Evolutionary conservation across 1,140 invertebrate genomes (phyloP).

Genomic region (Episyrphus balteatus): DNA sequence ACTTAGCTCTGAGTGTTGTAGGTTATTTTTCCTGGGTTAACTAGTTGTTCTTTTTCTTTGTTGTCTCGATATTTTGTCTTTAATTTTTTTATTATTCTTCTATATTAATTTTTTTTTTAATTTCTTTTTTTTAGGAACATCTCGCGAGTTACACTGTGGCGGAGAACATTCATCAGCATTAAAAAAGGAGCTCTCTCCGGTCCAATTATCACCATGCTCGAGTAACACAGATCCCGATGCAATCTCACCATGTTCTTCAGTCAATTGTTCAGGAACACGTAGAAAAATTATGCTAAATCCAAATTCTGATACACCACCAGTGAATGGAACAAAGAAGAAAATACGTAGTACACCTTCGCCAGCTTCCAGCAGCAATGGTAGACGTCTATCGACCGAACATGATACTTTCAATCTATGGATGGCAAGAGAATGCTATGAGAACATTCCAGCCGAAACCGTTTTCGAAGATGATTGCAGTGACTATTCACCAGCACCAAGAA

Average conservation of each 20-base stretch:
- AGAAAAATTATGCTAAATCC: neutral
- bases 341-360: neutral
- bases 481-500: conserved; percentile 7
- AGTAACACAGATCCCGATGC: neutral
- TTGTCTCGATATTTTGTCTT: too few species aligned
- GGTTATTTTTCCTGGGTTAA: too few species aligned
- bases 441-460: conserved; percentile 30
- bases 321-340: neutral
- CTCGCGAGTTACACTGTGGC: too few species aligned
- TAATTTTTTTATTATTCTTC: too few species aligned
- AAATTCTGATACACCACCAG: too few species aligned
- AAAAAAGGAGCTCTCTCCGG: too few species aligned
- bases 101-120: too few species aligned
- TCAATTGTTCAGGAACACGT: neutral
- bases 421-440: conserved; percentile 32
- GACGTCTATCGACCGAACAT: neutral
- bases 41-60: too few species aligned
- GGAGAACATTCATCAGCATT: too few species aligned
- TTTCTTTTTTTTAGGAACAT: too few species aligned
- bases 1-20: too few species aligned
- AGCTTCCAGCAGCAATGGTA: neutral
- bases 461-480: conserved; percentile 8
- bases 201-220: too few species aligned
- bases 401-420: conserved; percentile 32
- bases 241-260: neutral